These are phyloP conservation scores for Coecobrya sp. DNA, from an alignment of 2,888 invertebrate species.

Conservation along the genomic window DNA sequence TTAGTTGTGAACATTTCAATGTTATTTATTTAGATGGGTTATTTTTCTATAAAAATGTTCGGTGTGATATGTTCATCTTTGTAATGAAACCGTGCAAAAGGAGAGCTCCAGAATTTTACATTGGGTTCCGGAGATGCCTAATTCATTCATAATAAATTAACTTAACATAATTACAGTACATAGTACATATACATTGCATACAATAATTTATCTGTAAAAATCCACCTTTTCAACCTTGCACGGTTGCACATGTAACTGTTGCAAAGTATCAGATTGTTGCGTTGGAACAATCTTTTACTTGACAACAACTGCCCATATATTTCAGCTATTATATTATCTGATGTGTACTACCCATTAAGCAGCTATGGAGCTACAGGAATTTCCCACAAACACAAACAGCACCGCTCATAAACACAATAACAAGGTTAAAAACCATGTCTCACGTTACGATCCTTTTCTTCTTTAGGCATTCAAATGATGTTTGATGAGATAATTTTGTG, in stretches of 20 bases:
- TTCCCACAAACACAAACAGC: not conserved
- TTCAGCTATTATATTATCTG: too few species aligned
- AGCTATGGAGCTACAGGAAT: not conserved
- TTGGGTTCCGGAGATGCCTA: not conserved
- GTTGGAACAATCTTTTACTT: constrained; percentile 1
- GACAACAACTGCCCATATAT: not conserved
- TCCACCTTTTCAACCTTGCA: not conserved
- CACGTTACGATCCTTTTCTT: constrained; percentile 34
- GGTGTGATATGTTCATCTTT: too few species aligned
- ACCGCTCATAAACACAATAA: constrained; percentile 17
- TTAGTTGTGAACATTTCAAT: too few species aligned
- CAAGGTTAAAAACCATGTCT: constrained; percentile 67
- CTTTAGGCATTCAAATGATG: constrained; percentile 36
- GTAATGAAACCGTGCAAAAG: too few species aligned
- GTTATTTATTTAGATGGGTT: not conserved
- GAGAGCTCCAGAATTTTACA: not conserved
- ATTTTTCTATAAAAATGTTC: too few species aligned
- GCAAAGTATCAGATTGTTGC: not conserved
- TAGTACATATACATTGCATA: too few species aligned
- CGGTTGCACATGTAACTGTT: not conserved
- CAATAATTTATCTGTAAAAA: not conserved
- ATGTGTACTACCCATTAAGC: not conserved
- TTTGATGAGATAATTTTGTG: constrained; percentile 39
- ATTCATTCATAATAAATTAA: not conserved
- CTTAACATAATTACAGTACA: not conserved